Evolutionary conservation across 2,113 vertebrate species (phyloP).

Genomic region (Plectropomus leopardus): DNA sequence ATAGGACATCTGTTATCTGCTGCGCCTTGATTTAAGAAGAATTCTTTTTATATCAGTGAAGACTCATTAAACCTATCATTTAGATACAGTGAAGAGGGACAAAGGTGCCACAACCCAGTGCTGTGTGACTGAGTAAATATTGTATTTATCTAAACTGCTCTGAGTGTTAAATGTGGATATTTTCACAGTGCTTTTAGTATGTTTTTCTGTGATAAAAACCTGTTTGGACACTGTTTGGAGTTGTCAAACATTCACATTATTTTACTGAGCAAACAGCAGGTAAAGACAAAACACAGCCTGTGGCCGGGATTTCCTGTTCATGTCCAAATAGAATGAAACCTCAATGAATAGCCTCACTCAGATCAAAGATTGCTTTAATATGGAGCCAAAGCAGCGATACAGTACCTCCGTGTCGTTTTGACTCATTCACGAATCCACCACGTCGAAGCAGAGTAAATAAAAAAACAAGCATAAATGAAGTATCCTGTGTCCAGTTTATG

Average conservation of each 20-base stretch:
- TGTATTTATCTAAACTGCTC: background rate
- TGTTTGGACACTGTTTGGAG: fast-evolving
- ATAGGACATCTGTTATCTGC: constrained; percentile 32
- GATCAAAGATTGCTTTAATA: background rate
- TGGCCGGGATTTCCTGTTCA: constrained; percentile 44
- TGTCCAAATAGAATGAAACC: constrained; percentile 47
- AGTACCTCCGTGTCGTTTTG: constrained; percentile 36
- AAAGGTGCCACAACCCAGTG: background rate
- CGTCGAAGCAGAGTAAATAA: background rate
- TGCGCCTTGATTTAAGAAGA: background rate
- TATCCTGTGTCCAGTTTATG: background rate
- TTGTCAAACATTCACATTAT: constrained; percentile 21
- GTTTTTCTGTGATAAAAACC: background rate
- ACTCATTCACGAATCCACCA: constrained; percentile 40
- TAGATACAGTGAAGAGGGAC: background rate
- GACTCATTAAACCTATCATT: background rate
- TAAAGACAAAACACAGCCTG: background rate
- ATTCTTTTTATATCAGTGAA: background rate
- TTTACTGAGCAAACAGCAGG: constrained; percentile 54
- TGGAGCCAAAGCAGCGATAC: background rate
- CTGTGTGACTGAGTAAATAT: background rate
- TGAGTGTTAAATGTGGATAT: background rate
- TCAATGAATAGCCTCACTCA: background rate
- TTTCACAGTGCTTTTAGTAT: background rate
- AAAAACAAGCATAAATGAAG: background rate